These are phyloP conservation scores for Manis crassicaudata DNA, from an alignment of 2,797 vertebrate genomes.

Conservation along the genomic window DNA sequence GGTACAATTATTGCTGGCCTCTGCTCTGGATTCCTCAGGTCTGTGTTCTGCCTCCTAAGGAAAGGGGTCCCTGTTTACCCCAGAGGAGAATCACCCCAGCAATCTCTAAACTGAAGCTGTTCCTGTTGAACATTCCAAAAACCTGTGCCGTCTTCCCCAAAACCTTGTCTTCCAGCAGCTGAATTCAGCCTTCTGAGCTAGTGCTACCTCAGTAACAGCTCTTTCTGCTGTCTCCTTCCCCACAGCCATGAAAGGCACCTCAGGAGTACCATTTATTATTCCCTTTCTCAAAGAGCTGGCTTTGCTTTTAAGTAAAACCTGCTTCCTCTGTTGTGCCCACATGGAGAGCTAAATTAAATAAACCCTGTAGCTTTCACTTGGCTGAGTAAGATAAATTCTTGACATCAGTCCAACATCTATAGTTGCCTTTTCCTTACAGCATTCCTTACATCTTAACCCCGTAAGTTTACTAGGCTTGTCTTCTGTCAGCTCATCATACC, in stretches of 20 bases:
- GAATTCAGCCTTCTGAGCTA: not conserved
- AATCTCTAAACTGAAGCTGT: not conserved
- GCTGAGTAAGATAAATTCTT: not conserved
- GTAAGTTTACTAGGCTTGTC: not conserved
- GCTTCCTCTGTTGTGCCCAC: not conserved
- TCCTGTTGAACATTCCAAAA: not conserved
- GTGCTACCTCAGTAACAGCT: not conserved
- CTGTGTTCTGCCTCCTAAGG: not conserved
- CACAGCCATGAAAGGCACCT: not conserved
- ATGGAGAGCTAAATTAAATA: constrained; percentile 1
- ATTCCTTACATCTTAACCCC: not conserved
- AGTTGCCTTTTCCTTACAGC: not conserved
- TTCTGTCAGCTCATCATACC: not conserved
- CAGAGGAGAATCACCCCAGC: not conserved
- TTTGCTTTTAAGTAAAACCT: not conserved
- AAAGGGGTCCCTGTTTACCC: not conserved
- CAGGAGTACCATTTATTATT: not conserved
- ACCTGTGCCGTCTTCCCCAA: not conserved
- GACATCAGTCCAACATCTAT: not conserved
- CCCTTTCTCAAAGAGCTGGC: not conserved
- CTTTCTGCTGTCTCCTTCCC: not conserved
- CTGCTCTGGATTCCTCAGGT: not conserved
- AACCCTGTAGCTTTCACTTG: not conserved
- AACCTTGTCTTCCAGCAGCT: not conserved
- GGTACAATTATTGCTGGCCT: not conserved